Percentiles rank a stretch among this genome's conserved stretches.
Evolutionary conservation across 2,888 invertebrate species (phyloP).

Genomic region (Odontomyia ornata): DNA sequence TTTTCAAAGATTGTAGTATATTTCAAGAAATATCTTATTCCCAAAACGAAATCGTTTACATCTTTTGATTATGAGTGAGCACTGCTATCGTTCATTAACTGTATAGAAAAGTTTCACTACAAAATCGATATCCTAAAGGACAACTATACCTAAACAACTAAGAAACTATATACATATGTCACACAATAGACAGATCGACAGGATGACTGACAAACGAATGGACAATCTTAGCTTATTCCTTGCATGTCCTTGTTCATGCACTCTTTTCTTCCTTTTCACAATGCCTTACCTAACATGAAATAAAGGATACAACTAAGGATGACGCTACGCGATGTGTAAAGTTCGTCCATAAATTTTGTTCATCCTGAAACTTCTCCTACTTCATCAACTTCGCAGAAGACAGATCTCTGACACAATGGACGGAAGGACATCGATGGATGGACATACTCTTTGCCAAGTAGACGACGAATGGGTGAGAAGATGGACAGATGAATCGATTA

Average conservation of each 20-base stretch:
- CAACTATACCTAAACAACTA: slow-evolving; percentile 8
- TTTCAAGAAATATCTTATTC: background rate
- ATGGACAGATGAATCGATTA: slow-evolving; percentile 49
- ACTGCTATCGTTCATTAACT: background rate
- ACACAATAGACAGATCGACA: background rate
- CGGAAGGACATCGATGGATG: slow-evolving; percentile 40
- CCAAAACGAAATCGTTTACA: no score
- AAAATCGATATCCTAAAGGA: background rate
- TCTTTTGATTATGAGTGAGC: no score
- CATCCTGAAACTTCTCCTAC: slow-evolving; percentile 46
- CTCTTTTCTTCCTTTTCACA: background rate
- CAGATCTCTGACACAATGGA: slow-evolving; percentile 35
- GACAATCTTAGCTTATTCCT: slow-evolving; percentile 27
- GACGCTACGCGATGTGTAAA: slow-evolving; percentile 30
- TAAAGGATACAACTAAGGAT: slow-evolving; percentile 4
- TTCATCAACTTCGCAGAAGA: slow-evolving; percentile 44
- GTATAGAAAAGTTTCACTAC: background rate
- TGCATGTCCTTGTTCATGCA: background rate
- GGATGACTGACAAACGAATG: slow-evolving; percentile 33
- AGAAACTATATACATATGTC: slow-evolving; percentile 4
- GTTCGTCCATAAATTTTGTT: slow-evolving; percentile 48
- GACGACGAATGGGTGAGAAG: slow-evolving; percentile 44
- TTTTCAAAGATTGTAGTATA: background rate
- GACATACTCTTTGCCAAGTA: slow-evolving; percentile 20
- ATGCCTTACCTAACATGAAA: background rate